Percentiles rank a stretch among this genome's conserved stretches.
phyloP scores from a whole-genome alignment of 2,888 invertebrate species.

The Zhuqinia jingwanae region DNA sequence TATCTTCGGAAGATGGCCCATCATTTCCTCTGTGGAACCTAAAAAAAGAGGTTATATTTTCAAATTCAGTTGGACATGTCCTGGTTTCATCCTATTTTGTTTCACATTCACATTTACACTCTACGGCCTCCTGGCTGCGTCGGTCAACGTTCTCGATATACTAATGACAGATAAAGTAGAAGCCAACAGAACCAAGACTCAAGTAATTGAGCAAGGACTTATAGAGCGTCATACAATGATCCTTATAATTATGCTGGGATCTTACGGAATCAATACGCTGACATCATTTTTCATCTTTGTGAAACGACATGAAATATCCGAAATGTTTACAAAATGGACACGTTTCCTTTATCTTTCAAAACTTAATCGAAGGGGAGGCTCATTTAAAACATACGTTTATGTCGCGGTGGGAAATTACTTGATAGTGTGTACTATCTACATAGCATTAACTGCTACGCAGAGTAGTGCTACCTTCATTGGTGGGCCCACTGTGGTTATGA shows the following conservation, averaged over 20 bases:
- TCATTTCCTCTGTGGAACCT: constrained; percentile 9
- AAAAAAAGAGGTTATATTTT: constrained; percentile 31
- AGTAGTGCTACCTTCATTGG: constrained; percentile 38
- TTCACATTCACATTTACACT: not conserved
- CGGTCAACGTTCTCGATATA: constrained; percentile 25
- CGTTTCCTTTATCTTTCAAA: not conserved
- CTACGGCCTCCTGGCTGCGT: constrained; percentile 2
- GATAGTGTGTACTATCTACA: not conserved
- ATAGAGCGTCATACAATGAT: constrained; percentile 47
- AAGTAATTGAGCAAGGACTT: constrained; percentile 49
- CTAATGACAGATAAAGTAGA: constrained; percentile 46
- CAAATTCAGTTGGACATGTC: constrained; percentile 45
- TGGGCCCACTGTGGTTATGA: constrained; percentile 41
- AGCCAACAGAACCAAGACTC: not conserved
- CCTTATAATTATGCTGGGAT: constrained; percentile 42
- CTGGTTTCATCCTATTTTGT: constrained; percentile 12
- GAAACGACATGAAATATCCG: constrained; percentile 37
- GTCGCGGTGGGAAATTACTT: constrained; percentile 24
- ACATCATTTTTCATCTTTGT: constrained; percentile 30
- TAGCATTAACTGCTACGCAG: not conserved
- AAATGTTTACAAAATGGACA: constrained; percentile 49
- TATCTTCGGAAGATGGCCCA: constrained; percentile 33
- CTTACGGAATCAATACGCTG: constrained; percentile 20
- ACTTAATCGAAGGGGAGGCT: not conserved
- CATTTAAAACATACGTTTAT: not conserved